Percentiles rank a stretch among this genome's conserved stretches.
Conservation (phyloP, 2,113 vertebrate genomes). For the Bubalus kerabau region DNA sequence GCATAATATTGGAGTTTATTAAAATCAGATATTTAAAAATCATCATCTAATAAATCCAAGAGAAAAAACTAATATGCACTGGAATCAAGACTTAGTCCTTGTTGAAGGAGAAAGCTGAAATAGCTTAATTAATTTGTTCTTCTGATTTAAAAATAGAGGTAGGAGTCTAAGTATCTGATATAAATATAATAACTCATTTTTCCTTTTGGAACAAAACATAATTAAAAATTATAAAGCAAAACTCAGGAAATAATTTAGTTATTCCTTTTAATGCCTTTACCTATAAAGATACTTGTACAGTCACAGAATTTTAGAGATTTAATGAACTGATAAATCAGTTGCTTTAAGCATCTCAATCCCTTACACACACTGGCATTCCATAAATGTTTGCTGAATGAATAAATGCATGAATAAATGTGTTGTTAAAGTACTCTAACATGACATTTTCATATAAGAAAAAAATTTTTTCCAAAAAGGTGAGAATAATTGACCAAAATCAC, state of each 20-base stretch:
- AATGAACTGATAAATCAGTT: conserved; percentile 16
- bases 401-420: background rate
- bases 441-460: background rate
- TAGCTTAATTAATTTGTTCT: conserved; percentile 40
- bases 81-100: conserved; percentile 5
- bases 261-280: conserved; percentile 26
- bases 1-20: background rate
- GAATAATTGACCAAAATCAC: background rate
- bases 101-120: background rate
- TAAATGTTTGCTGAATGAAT: conserved; percentile 15
- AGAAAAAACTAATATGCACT: conserved; percentile 7
- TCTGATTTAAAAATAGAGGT: conserved; percentile 40
- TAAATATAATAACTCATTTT: conserved; percentile 33
- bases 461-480: background rate
- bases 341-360: background rate
- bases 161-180: conserved; percentile 2
- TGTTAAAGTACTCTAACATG: background rate
- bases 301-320: conserved; percentile 21
- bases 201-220: conserved; percentile 21
- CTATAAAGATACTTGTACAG: background rate
- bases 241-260: conserved; percentile 2
- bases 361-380: background rate
- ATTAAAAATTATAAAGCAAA: conserved; percentile 41
- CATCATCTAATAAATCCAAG: conserved; percentile 14
- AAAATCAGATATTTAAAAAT: conserved; percentile 25